Conservation (phyloP, 2,113 vertebrate species). For the Cromileptes altivelis region DNA sequence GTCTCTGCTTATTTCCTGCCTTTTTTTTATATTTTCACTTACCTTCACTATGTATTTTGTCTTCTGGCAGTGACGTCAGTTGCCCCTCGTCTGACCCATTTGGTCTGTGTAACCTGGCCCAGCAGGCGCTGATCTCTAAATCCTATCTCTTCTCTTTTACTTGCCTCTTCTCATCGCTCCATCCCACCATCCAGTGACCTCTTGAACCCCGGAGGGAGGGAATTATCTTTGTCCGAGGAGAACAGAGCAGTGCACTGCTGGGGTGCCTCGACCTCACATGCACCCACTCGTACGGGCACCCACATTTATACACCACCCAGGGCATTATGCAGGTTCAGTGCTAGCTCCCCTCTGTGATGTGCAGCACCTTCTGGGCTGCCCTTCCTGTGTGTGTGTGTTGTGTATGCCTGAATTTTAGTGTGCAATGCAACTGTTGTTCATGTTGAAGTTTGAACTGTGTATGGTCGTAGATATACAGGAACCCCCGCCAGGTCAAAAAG, state of each 20-base stretch:
- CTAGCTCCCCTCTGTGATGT: conserved; percentile 37
- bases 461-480: too few species aligned
- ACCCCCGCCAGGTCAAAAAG: too few species aligned
- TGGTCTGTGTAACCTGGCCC: conserved; percentile 80
- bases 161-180: conserved; percentile 56
- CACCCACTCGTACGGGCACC: conserved; percentile 58
- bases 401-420: neutral
- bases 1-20: conserved; percentile 21
- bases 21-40: conserved; percentile 11
- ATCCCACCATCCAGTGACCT: conserved; percentile 72
- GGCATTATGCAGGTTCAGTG: conserved; percentile 50
- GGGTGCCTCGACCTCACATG: conserved; percentile 77
- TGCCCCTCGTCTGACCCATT: conserved; percentile 78
- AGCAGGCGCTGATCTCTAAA: conserved; percentile 83
- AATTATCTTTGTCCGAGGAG: conserved; percentile 79
- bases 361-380: conserved; percentile 33
- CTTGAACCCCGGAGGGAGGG: conserved; percentile 67
- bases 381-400: conserved; percentile 19
- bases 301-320: conserved; percentile 60
- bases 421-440: conserved; percentile 22
- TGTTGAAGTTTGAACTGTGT: neutral
- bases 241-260: conserved; percentile 64
- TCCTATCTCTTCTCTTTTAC: conserved; percentile 75
- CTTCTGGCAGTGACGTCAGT: conserved; percentile 68
- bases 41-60: conserved; percentile 37